Evolutionary conservation across 2,797 vertebrate genomes (phyloP), one percentile per base, ranked within the genome.

Genomic region (Coilia nasus): DNA sequence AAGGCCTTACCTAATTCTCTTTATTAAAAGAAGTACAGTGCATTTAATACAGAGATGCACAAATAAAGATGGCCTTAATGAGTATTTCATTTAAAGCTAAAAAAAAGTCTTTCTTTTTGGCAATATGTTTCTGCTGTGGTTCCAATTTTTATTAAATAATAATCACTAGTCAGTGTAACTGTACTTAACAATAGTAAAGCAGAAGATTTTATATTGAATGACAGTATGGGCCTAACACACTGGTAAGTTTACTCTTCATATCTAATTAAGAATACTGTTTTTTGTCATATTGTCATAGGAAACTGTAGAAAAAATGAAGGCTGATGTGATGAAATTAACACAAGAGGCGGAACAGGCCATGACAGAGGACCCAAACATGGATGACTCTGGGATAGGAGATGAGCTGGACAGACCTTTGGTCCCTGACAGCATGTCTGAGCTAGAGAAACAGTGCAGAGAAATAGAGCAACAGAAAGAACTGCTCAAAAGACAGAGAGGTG

Each of bases 401-500:
- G 81, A 80, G 83, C 83, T 2, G 23, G 17, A n/a, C 35, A 59
- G 82, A 67, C 59, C 81, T 21, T 10, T 44, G 78, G n/a, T 86
- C 15, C 31, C 28, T 82, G 28, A 25, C 19, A 83, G 17, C 35
- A 25, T 82, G 31, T 57, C 56, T 59, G 81, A 83, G 35, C 47
- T 86, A 81, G 81, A 87, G 19, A 81, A 81, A 62, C 64, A 85
- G 85, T 80, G 46, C 80, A 82, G 28, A 80, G 80, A 88, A 67
- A 17, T 88, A 15, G 81, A 87, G 75, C 80, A 84, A 25, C 81
- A 75, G 64, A 82, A 86, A 83, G 82, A 88, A 78, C 47, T 47
- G 1, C 85, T 80, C 82, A 83, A 83, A 47, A 87, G 41, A 84
- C 81, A 87, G 50, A 84, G 88, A 81, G 78, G 82, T n/a, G 54